Percentiles rank a stretch among this genome's conserved stretches.
These are phyloP conservation scores for Diplodus sargus DNA, from an alignment of 2,797 vertebrate species.

Conservation along the genomic window DNA sequence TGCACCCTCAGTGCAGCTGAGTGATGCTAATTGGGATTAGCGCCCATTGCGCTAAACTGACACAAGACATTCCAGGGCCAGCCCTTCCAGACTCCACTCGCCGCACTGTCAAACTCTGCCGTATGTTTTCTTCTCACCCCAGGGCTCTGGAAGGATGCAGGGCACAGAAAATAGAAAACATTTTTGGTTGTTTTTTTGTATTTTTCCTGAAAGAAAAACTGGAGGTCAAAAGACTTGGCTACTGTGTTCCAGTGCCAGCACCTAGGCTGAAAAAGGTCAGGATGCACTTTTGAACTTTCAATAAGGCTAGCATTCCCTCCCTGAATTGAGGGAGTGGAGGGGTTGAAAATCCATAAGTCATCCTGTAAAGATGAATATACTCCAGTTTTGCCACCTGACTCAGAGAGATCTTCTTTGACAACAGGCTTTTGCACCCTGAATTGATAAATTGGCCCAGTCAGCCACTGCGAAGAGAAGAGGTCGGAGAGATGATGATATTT, in stretches of 20 bases:
- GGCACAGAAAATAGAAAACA: conserved; percentile 11
- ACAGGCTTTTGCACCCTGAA: conserved; percentile 52
- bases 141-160: conserved; percentile 63
- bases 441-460: conserved; percentile 56
- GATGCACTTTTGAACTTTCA: conserved; percentile 81
- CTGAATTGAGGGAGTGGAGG: conserved; percentile 8
- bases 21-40: conserved; percentile 83
- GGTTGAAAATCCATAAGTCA: conserved; percentile 63
- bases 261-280: conserved; percentile 63
- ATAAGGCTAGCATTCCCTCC: conserved; percentile 2
- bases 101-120: conserved; percentile 66
- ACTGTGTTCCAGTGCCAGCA: conserved; percentile 37
- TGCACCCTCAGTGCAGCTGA: conserved; percentile 68
- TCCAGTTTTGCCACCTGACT: conserved; percentile 43
- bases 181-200: too few relatives aligned
- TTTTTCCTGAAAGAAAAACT: conserved; percentile 7
- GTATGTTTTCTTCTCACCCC: conserved; percentile 67
- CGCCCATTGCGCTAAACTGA: conserved; percentile 74
- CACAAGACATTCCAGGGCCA: conserved; percentile 67
- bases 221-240: neutral
- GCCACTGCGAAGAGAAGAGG: conserved; percentile 45
- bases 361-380: conserved; percentile 62
- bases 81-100: conserved; percentile 55
- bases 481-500: conserved; percentile 50
- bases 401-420: conserved; percentile 64